Conservation (phyloP, 2,797 vertebrate species). For the Sebastes steindachneri region DNA sequence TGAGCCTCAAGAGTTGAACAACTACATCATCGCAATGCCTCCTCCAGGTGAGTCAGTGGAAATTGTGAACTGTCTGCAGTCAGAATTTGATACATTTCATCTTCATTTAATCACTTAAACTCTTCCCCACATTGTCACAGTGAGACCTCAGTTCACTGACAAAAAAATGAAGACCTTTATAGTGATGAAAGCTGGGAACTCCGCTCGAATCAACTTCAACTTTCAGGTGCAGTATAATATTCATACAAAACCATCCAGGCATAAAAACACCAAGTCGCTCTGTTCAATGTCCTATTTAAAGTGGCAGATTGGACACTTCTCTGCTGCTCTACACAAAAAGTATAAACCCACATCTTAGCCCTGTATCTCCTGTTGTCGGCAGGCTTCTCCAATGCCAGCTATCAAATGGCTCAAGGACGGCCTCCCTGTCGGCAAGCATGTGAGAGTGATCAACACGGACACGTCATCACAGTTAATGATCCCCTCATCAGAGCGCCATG, state of each 20-base stretch:
- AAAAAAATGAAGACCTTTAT: conserved; percentile 82
- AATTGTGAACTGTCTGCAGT: neutral
- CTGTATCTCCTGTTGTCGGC: conserved; percentile 11
- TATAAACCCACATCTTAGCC: neutral
- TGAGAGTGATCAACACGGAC: conserved; percentile 77
- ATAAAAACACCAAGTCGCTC: neutral
- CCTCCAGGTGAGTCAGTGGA: conserved; percentile 76
- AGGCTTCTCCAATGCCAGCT: conserved; percentile 86
- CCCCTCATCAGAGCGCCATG: conserved; percentile 76
- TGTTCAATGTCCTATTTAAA: neutral
- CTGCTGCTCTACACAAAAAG: neutral
- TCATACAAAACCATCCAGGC: neutral
- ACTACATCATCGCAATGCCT: conserved; percentile 77
- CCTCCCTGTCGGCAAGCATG: conserved; percentile 75
- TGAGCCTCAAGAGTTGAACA: conserved; percentile 80
- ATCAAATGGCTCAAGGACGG: conserved; percentile 90
- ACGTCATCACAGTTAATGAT: conserved; percentile 86
- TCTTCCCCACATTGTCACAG: conserved; percentile 65
- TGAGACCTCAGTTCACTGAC: conserved; percentile 86
- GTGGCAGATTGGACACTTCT: neutral
- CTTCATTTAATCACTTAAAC: neutral
- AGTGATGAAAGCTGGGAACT: conserved; percentile 84
- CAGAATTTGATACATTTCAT: neutral
- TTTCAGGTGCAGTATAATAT: conserved; percentile 83
- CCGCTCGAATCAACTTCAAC: conserved; percentile 82